Percentiles rank a stretch among this genome's conserved stretches.
Evolutionary conservation across 2,797 vertebrate genomes (phyloP).

Genomic region (Acanthis flammea): DNA sequence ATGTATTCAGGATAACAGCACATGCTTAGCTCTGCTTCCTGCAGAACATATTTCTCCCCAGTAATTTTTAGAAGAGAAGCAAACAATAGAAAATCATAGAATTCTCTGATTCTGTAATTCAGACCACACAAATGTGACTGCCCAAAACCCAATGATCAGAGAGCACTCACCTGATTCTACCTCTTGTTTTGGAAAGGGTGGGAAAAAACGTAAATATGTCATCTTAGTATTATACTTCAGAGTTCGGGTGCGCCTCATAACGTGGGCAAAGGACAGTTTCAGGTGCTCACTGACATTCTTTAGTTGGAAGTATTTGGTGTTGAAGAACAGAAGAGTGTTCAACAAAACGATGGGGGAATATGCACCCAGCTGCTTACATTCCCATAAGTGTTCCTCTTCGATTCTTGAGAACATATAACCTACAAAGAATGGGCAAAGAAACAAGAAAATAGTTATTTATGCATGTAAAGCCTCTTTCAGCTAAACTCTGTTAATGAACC

Average conservation of each 20-base stretch:
- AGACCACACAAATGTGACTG: not conserved
- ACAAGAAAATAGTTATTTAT: not conserved
- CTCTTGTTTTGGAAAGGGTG: conserved; percentile 83
- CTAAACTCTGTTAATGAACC: not conserved
- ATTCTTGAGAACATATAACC: conserved; percentile 93
- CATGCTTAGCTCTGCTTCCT: not conserved
- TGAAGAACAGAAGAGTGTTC: conserved; percentile 97
- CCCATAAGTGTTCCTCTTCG: conserved; percentile 96
- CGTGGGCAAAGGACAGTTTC: conserved; percentile 93
- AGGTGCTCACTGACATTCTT: conserved; percentile 90
- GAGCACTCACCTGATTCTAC: conserved; percentile 70
- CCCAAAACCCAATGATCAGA: not conserved
- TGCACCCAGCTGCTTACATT: conserved; percentile 95
- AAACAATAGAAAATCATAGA: not conserved
- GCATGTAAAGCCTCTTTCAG: not conserved
- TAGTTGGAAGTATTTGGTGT: conserved; percentile 95
- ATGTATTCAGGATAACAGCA: not conserved
- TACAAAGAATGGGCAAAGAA: conserved; percentile 30
- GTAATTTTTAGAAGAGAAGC: not conserved
- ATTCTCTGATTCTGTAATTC: not conserved
- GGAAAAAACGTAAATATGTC: conserved; percentile 94
- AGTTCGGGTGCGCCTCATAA: conserved; percentile 92
- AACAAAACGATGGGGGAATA: conserved; percentile 96
- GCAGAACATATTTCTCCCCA: not conserved
- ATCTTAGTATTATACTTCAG: conserved; percentile 86